A percentile compares a stretch with the other conserved stretches of the same genome.
Evolutionary conservation across 1,140 invertebrate species (phyloP).

Genomic region (Oncopeltus fasciatus): DNA sequence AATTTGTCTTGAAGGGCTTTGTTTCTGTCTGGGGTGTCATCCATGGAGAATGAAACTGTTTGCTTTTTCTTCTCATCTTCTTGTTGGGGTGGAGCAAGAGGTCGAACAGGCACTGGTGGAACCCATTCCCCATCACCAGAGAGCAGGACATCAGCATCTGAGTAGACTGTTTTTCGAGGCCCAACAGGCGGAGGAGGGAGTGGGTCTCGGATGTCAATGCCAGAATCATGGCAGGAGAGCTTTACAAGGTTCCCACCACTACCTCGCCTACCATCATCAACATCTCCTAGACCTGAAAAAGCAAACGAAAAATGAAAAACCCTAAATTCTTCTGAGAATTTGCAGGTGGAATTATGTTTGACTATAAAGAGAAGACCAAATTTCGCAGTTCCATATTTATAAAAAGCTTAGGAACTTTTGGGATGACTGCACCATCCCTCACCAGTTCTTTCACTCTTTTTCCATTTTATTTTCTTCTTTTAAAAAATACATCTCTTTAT

Average conservation of each 20-base stretch:
- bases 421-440: not conserved
- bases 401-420: too few relatives aligned
- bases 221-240: constrained; percentile 72
- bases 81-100: constrained; percentile 26
- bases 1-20: constrained; percentile 33
- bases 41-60: constrained; percentile 53
- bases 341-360: too few relatives aligned
- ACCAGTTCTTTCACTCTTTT: too few relatives aligned
- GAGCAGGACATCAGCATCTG: constrained; percentile 69
- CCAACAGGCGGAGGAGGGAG: constrained; percentile 35
- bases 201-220: constrained; percentile 67
- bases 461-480: too few relatives aligned
- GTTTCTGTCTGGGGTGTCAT: constrained; percentile 25
- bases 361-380: too few relatives aligned
- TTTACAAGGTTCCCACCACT: constrained; percentile 39
- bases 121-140: constrained; percentile 57
- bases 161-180: constrained; percentile 40
- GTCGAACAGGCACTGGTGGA: constrained; percentile 52
- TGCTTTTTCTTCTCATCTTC: constrained; percentile 47
- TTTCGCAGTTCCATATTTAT: too few relatives aligned
- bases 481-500: too few relatives aligned
- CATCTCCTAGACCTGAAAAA: not conserved
- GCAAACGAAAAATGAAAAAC: not conserved
- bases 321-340: too few relatives aligned
- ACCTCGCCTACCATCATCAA: constrained; percentile 17